Base-by-base conservation (phyloP, 2,888 invertebrate species). In the Aleiodes alternator region DNA sequence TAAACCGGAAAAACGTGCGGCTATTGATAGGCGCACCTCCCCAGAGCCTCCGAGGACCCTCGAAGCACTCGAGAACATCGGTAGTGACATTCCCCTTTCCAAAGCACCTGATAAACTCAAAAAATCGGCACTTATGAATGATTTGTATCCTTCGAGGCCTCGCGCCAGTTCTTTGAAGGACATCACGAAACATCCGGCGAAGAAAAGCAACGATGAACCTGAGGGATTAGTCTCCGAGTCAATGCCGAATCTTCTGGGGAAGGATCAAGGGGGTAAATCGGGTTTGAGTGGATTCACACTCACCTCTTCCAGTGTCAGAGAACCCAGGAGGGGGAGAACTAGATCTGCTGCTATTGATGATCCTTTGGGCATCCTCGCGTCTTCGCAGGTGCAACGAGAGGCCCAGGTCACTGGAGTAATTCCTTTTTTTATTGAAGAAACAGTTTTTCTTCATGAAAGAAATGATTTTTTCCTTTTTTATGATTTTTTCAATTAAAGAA, bases 331-430 rank as follows among this genome's bases (percentile, higher is more conserved):
- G 80, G 84, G 84, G 11, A 76, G 85, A 72, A 82, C 82, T 78
- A 82, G 80, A 71, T 80, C 86, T 8, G 75, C 79, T 11, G 75
- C 82, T 23, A 78, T 84, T 57, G 82, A 83, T 38, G 88, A 88
- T 78, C 87, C 87, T 38, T 79, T 88, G 9, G 88, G 88, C 70
- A 77, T 88, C 43, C 78, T 87, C 38, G 79, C 77, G 4, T 66
- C 78, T 4, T 51, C 75, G n/a, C 68, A 68, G 14, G 48, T 29
- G 48, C 16, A n/a, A 5, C 75, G 77, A 29, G 79, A 78, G 73
- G 38, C 77, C 69, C 61, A 61, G 14, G 12, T 7, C 6, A 38
- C 38, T 9, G 16, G 55, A 29, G 57, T 71, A 59, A 29, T 14
- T 23, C 48, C 29, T 29, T 71, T 31, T 23, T 23, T 23, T 23